Conservation (phyloP, 2,888 invertebrate species). For the Timema podura region DNA sequence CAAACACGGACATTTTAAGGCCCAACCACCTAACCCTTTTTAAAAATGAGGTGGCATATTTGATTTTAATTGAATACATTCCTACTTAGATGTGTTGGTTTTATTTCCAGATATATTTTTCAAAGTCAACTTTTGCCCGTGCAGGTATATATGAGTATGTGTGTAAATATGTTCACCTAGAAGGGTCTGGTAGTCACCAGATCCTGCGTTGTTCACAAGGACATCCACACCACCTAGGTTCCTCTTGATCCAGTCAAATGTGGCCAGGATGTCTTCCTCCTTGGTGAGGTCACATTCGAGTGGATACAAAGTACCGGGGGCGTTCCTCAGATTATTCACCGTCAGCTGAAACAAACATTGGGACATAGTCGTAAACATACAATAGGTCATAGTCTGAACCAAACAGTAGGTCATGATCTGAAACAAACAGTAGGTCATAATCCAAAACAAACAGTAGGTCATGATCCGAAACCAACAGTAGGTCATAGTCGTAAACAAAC, state of each 20-base stretch:
- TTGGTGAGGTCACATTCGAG: constrained; percentile 41
- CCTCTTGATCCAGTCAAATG: constrained; percentile 40
- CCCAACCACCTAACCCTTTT: too few relatives aligned
- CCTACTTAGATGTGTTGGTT: too few relatives aligned
- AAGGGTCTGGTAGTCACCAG: not conserved
- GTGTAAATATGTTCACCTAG: not conserved
- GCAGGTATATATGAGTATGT: not conserved
- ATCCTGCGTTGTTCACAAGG: constrained; percentile 44
- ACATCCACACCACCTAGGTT: constrained; percentile 42
- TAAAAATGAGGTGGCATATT: too few relatives aligned
- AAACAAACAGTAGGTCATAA: too few relatives aligned
- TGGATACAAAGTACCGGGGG: constrained; percentile 34
- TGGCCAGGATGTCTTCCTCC: constrained; percentile 39
- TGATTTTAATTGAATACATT: too few relatives aligned
- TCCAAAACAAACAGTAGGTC: too few relatives aligned
- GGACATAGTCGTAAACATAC: not conserved
- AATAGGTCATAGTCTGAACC: too few relatives aligned
- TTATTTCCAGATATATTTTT: not conserved
- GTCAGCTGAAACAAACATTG: constrained; percentile 30
- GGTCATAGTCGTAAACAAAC: too few relatives aligned
- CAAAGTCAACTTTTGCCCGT: not conserved
- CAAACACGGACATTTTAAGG: too few relatives aligned
- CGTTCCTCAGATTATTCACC: constrained; percentile 12
- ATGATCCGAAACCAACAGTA: too few relatives aligned
- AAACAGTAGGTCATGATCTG: too few relatives aligned